Evolutionary conservation across 2,113 vertebrate genomes (phyloP).

Genomic region (Gobiocypris rarus): DNA sequence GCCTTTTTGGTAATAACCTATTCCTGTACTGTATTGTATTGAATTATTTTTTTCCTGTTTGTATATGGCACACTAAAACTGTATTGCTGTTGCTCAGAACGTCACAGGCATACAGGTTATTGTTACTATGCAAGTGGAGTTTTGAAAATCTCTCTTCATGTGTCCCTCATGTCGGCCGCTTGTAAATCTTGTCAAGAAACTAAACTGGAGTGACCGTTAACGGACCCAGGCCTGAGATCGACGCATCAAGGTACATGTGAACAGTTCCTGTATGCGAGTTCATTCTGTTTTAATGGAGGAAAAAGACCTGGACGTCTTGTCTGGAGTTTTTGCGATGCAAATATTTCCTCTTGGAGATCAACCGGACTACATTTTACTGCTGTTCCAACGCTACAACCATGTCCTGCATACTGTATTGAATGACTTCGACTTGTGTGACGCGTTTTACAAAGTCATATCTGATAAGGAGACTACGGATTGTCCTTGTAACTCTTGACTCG

Average conservation of each 20-base stretch:
- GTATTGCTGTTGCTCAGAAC: slow-evolving; percentile 75
- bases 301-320: not conserved
- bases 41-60: slow-evolving; percentile 59
- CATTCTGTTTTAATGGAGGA: slow-evolving; percentile 7
- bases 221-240: not conserved
- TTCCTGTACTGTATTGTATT: slow-evolving; percentile 73
- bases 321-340: not conserved
- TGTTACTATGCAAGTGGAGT: slow-evolving; percentile 88
- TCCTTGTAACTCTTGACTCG: slow-evolving; percentile 2
- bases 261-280: slow-evolving; percentile 61
- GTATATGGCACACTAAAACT: slow-evolving; percentile 67
- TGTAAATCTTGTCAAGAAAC: slow-evolving; percentile 1
- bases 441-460: slow-evolving; percentile 10
- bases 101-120: slow-evolving; percentile 80
- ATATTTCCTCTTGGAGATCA: not conserved
- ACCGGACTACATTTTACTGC: slow-evolving; percentile 22
- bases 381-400: slow-evolving; percentile 31
- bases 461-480: slow-evolving; percentile 30
- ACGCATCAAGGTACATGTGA: slow-evolving; percentile 18
- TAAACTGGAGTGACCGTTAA: not conserved
- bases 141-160: slow-evolving; percentile 35
- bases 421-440: slow-evolving; percentile 23
- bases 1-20: slow-evolving; percentile 66
- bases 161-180: slow-evolving; percentile 2
- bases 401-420: not conserved